Percentiles rank a stretch among this genome's conserved stretches.
phyloP scores from a whole-genome alignment of 2,113 vertebrate species.

The Electrona antarctica region DNA sequence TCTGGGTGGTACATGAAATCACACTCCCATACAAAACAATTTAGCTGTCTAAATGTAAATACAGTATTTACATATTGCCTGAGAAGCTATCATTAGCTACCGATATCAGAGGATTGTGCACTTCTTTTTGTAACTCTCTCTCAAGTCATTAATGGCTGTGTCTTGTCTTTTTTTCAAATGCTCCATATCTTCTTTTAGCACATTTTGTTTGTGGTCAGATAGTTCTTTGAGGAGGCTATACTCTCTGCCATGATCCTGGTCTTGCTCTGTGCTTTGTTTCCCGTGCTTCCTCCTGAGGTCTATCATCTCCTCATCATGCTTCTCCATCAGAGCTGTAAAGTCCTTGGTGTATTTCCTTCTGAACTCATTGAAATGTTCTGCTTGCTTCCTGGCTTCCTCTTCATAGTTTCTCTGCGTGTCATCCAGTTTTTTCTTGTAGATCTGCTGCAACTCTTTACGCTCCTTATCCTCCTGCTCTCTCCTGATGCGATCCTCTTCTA shows the following conservation, averaged over 20 bases:
- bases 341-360: slow-evolving; percentile 4
- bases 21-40: too few species aligned
- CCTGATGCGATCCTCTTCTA: slow-evolving; percentile 3
- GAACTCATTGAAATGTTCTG: slow-evolving; percentile 48
- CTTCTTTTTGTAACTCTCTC: not conserved
- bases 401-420: not conserved
- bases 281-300: not conserved
- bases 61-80: too few species aligned
- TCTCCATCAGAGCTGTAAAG: not conserved
- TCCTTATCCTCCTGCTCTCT: slow-evolving; percentile 18
- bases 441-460: not conserved
- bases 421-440: not conserved
- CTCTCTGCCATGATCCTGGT: not conserved
- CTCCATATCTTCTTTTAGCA: not conserved
- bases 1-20: too few species aligned
- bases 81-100: too few species aligned
- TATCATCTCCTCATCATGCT: not conserved
- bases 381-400: slow-evolving; percentile 41
- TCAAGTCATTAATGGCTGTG: not conserved
- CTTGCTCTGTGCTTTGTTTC: not conserved
- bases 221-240: not conserved
- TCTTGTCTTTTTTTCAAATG: not conserved
- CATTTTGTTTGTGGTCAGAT: not conserved
- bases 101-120: slow-evolving; percentile 11
- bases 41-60: too few species aligned